phyloP scores from a whole-genome alignment of 1,140 invertebrate species.

The Orchestia grillus region DNA sequence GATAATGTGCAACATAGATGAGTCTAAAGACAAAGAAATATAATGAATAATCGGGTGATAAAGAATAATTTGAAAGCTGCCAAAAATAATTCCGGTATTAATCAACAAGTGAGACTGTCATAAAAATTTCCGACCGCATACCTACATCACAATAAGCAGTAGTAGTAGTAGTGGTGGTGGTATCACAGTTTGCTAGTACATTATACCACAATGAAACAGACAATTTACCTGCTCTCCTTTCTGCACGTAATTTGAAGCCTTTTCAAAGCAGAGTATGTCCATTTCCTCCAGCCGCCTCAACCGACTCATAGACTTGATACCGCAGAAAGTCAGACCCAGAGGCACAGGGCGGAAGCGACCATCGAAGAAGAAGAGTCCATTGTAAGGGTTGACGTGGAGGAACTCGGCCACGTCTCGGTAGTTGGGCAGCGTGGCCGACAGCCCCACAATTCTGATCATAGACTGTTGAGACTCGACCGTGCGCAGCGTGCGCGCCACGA shows the following conservation, averaged over 20 bases:
- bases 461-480: slow-evolving; percentile 93
- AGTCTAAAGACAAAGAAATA: background rate
- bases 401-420: slow-evolving; percentile 97
- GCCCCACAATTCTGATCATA: slow-evolving; percentile 97
- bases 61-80: no score
- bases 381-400: slow-evolving; percentile 91
- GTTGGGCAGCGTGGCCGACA: slow-evolving; percentile 98
- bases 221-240: slow-evolving; percentile 86
- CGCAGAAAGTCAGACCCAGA: slow-evolving; percentile 91
- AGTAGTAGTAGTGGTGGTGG: no score
- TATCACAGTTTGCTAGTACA: no score
- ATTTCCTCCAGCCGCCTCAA: slow-evolving; percentile 86
- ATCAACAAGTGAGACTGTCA: no score
- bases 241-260: slow-evolving; percentile 87
- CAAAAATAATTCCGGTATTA: no score
- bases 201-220: background rate
- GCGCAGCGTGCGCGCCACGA: slow-evolving; percentile 94
- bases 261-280: slow-evolving; percentile 95
- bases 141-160: no score
- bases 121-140: no score
- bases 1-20: background rate
- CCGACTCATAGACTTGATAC: slow-evolving; percentile 85
- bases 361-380: slow-evolving; percentile 98
- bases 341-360: slow-evolving; percentile 94
- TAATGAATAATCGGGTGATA: no score